phyloP scores from a whole-genome alignment of 2,888 invertebrate species.

The Heliconius ethilla region DNA sequence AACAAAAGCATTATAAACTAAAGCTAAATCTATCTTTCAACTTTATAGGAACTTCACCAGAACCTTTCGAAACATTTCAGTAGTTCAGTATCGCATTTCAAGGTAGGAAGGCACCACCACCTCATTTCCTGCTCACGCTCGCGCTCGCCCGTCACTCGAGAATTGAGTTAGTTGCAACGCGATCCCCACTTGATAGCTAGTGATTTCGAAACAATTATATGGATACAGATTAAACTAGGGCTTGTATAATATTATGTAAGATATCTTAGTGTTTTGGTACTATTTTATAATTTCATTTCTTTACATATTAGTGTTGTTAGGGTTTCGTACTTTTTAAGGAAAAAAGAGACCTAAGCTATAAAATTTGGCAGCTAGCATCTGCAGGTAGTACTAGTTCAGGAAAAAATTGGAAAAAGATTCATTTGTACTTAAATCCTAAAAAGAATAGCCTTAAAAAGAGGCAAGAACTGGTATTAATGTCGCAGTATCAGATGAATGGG shows the following conservation, averaged over 20 bases:
- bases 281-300: too few species aligned
- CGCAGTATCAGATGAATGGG: too few species aligned
- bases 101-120: conserved; percentile 33
- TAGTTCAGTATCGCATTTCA: conserved; percentile 23
- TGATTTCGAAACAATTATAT: background rate
- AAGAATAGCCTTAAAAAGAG: too few species aligned
- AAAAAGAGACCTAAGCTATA: too few species aligned
- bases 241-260: background rate
- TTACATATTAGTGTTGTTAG: too few species aligned
- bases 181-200: conserved; percentile 21
- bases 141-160: conserved; percentile 30
- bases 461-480: too few species aligned
- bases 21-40: background rate
- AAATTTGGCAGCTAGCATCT: too few species aligned
- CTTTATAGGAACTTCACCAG: background rate
- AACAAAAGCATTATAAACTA: background rate
- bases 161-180: conserved; percentile 41
- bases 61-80: conserved; percentile 10
- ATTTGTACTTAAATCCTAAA: too few species aligned
- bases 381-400: too few species aligned
- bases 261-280: too few species aligned
- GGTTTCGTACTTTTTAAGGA: too few species aligned
- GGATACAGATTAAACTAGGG: background rate
- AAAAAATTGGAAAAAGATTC: too few species aligned
- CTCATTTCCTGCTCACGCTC: conserved; percentile 38